Percentiles rank a stretch among this genome's conserved stretches.
Evolutionary conservation across 1,140 invertebrate genomes (phyloP).

Genomic region (Drosophila kanapiae): DNA sequence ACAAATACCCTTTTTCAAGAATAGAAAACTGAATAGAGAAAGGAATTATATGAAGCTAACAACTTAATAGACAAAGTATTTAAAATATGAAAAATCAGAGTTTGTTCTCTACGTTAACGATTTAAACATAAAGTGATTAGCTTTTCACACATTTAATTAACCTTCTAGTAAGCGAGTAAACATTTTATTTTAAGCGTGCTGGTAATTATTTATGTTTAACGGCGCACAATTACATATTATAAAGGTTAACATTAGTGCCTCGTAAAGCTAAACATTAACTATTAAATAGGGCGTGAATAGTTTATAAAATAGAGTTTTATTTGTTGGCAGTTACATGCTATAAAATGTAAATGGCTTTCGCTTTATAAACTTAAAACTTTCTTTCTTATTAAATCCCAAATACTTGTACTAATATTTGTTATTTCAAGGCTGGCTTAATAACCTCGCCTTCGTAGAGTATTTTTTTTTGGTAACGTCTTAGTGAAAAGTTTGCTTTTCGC

Average conservation of each 20-base stretch:
- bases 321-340: too few relatives aligned
- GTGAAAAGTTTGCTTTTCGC: conserved; percentile 47
- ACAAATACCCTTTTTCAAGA: neutral
- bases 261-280: neutral
- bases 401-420: neutral
- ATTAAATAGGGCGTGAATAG: neutral
- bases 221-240: neutral
- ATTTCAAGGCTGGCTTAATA: neutral
- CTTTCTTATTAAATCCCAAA: neutral
- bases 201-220: neutral
- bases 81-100: too few relatives aligned
- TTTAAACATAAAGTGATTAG: neutral
- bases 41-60: too few relatives aligned
- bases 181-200: neutral
- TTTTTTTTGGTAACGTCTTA: conserved; percentile 18
- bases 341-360: too few relatives aligned
- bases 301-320: too few relatives aligned
- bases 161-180: neutral
- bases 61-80: too few relatives aligned
- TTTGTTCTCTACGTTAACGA: neutral
- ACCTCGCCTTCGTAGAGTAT: neutral
- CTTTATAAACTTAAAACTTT: neutral
- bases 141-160: neutral
- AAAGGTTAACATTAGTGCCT: neutral
- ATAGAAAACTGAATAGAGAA: neutral